These are phyloP conservation scores for Branchinecta lynchi DNA, from an alignment of 1,140 invertebrate species.

Conservation along the genomic window DNA sequence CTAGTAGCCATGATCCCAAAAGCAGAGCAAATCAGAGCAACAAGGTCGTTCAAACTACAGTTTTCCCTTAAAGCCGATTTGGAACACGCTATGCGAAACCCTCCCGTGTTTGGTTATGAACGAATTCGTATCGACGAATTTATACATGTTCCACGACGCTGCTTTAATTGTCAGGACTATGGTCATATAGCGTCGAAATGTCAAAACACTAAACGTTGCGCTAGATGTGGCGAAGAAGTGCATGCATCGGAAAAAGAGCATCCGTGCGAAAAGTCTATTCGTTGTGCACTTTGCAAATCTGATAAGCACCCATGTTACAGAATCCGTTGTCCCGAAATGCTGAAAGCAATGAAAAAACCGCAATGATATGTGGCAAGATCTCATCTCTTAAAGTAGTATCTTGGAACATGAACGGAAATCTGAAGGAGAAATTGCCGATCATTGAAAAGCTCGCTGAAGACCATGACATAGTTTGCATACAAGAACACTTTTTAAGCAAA, in stretches of 20 bases:
- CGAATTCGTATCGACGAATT: not conserved
- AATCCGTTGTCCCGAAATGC: not conserved
- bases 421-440: conserved; percentile 5
- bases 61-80: not conserved
- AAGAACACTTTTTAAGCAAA: conserved; percentile 10
- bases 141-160: not conserved
- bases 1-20: conserved; percentile 7
- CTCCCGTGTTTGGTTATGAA: conserved; percentile 4
- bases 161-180: not conserved
- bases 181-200: not conserved
- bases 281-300: conserved; percentile 9
- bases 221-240: not conserved
- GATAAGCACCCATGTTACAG: conserved; percentile 1
- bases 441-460: conserved; percentile 4
- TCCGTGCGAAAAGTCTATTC: conserved; percentile 6
- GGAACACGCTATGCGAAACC: not conserved
- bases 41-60: not conserved
- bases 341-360: conserved; percentile 6
- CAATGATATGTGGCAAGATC: not conserved
- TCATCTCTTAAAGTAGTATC: conserved; percentile 9
- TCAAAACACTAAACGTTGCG: not conserved
- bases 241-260: conserved; percentile 1
- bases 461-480: too few species aligned
- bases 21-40: not conserved
- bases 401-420: conserved; percentile 8